These are phyloP conservation scores for Danio kyathit DNA, from an alignment of 2,797 vertebrate genomes.

Conservation along the genomic window DNA sequence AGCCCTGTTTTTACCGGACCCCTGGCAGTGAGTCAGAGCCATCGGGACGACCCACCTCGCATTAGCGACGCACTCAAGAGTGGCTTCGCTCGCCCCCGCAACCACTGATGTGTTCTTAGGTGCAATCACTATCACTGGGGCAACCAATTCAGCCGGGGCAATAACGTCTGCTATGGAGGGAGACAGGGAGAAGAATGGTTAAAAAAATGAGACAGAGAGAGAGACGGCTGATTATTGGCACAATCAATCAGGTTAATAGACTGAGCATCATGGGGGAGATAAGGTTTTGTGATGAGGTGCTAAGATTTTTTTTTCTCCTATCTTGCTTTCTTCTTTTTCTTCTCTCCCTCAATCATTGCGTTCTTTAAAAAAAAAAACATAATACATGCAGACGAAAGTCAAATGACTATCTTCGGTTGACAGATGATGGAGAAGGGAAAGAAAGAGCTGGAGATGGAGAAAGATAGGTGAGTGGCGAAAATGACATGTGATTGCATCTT, in stretches of 20 bases:
- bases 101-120: conserved; percentile 78
- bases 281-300: conserved; percentile 44
- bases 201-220: conserved; percentile 22
- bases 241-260: conserved; percentile 52
- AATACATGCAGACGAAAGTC: conserved; percentile 35
- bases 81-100: conserved; percentile 72
- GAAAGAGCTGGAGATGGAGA: conserved; percentile 25
- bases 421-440: conserved; percentile 29
- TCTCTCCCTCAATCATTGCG: conserved; percentile 17
- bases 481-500: conserved; percentile 40
- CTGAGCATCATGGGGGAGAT: conserved; percentile 40
- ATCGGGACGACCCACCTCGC: conserved; percentile 73
- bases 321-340: conserved; percentile 22
- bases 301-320: neutral
- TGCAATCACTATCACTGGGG: conserved; percentile 72
- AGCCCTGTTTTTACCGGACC: neutral
- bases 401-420: conserved; percentile 35
- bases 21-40: conserved; percentile 20
- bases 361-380: conserved; percentile 11
- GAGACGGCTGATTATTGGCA: conserved; percentile 44
- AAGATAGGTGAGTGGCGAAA: conserved; percentile 26
- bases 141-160: conserved; percentile 19
- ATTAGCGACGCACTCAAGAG: conserved; percentile 81
- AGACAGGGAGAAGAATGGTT: conserved; percentile 44
- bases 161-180: conserved; percentile 67